Evolutionary conservation across 2,797 vertebrate genomes (phyloP).

Genomic region (Tamandua tetradactyla): DNA sequence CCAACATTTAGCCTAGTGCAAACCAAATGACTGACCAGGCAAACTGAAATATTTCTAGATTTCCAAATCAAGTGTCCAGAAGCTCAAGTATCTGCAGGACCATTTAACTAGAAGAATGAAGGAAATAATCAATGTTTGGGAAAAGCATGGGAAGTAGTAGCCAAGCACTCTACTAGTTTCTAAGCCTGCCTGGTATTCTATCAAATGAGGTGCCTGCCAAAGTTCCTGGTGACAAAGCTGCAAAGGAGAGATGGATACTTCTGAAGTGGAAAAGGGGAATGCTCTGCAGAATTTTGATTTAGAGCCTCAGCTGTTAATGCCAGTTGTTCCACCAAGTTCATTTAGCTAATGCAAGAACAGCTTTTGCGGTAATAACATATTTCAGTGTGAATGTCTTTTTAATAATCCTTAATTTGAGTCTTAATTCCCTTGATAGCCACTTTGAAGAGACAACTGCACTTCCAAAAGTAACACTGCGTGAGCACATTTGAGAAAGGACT

Average conservation of each 20-base stretch:
- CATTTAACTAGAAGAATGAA: background rate
- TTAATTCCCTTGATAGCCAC: conserved; percentile 78
- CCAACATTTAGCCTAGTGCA: background rate
- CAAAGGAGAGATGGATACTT: background rate
- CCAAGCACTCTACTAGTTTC: background rate
- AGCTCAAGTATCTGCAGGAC: background rate
- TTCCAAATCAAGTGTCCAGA: background rate
- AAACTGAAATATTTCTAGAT: background rate
- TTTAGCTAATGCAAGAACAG: conserved; percentile 78
- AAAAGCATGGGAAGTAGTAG: background rate
- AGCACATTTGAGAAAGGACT: conserved; percentile 55
- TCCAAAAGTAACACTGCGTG: conserved; percentile 61
- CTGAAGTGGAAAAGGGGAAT: conserved; percentile 57
- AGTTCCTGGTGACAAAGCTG: conserved; percentile 21
- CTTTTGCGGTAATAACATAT: conserved; percentile 79
- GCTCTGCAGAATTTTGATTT: conserved; percentile 75
- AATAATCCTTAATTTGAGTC: conserved; percentile 81
- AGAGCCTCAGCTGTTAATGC: conserved; percentile 60
- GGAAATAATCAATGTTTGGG: background rate
- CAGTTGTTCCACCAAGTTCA: conserved; percentile 75
- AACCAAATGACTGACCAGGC: background rate
- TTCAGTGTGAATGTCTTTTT: conserved; percentile 82
- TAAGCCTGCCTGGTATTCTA: background rate
- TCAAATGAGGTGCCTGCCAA: background rate
- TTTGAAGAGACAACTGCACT: conserved; percentile 73